These are phyloP conservation scores for Acanthochromis polyacanthus DNA, from an alignment of 2,113 vertebrate species.

Conservation along the genomic window DNA sequence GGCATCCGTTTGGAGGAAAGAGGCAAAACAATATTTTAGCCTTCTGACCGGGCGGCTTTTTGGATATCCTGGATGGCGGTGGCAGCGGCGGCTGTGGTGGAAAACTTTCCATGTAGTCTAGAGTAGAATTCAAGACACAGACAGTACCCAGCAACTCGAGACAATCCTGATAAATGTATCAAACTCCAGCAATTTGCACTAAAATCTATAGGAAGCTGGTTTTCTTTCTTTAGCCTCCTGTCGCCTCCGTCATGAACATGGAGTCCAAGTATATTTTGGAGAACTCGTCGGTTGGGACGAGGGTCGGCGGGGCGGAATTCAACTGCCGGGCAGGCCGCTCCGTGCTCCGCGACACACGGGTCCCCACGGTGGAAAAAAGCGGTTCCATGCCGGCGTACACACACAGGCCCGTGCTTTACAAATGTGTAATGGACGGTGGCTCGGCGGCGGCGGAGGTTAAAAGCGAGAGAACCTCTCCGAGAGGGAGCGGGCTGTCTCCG, in stretches of 20 bases:
- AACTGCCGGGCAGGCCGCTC: constrained; percentile 67
- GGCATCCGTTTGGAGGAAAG: constrained; percentile 80
- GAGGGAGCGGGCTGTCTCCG: constrained; percentile 64
- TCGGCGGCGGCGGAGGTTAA: constrained; percentile 55
- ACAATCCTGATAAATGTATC: constrained; percentile 85
- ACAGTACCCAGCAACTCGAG: constrained; percentile 51
- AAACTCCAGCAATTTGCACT: constrained; percentile 73
- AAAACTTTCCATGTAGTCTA: constrained; percentile 74
- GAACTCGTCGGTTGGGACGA: constrained; percentile 70
- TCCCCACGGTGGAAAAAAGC: constrained; percentile 56
- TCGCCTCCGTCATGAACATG: constrained; percentile 78
- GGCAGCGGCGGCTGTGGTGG: constrained; percentile 45
- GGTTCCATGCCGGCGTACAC: constrained; percentile 64
- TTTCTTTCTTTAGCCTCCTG: constrained; percentile 79
- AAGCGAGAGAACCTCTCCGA: constrained; percentile 58
- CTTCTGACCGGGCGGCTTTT: constrained; percentile 81
- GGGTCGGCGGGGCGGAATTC: constrained; percentile 69
- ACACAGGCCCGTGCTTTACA: constrained; percentile 68
- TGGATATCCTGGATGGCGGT: constrained; percentile 64
- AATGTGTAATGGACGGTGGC: constrained; percentile 69
- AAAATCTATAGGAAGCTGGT: constrained; percentile 75
- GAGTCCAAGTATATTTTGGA: constrained; percentile 84
- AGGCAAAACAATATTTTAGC: constrained; percentile 87
- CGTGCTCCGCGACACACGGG: constrained; percentile 62
- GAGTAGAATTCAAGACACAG: constrained; percentile 51